Evolutionary conservation across 2,797 vertebrate species (phyloP).

Genomic region (Cirrhinus mrigala): DNA sequence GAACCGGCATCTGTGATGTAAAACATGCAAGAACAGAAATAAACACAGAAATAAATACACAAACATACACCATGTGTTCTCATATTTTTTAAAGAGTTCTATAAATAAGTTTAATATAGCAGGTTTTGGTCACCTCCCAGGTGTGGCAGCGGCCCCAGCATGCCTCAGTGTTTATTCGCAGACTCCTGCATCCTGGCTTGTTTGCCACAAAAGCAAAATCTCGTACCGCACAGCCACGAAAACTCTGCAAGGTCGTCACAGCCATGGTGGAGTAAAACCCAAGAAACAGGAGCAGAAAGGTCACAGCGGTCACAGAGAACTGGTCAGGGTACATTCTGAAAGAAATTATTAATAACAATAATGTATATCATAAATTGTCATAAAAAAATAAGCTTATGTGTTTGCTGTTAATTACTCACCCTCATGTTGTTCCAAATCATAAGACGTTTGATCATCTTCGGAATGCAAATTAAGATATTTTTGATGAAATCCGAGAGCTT

Average conservation of each 20-base stretch:
- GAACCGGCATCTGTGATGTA: conserved; percentile 72
- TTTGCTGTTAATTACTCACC: neutral
- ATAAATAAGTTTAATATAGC: neutral
- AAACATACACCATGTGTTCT: neutral
- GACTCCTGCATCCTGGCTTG: conserved; percentile 76
- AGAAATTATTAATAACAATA: conserved; percentile 11
- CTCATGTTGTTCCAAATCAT: too few relatives aligned
- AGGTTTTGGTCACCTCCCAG: conserved; percentile 76
- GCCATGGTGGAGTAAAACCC: conserved; percentile 56
- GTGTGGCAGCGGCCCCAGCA: conserved; percentile 83
- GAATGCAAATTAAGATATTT: too few relatives aligned
- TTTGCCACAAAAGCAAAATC: conserved; percentile 80
- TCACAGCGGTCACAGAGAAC: conserved; percentile 47
- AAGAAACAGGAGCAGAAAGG: conserved; percentile 66
- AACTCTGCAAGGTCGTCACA: conserved; percentile 68
- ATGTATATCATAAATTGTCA: neutral
- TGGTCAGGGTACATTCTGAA: conserved; percentile 49
- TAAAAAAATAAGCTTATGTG: neutral
- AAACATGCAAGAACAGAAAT: neutral
- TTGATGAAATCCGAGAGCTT: too few relatives aligned
- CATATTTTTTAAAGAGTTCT: neutral
- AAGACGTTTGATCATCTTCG: too few relatives aligned
- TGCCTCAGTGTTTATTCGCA: conserved; percentile 76
- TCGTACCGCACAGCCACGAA: conserved; percentile 78
- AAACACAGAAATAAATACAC: neutral